Conservation (phyloP, 2,113 vertebrate species). For the Sceloporus undulatus region DNA sequence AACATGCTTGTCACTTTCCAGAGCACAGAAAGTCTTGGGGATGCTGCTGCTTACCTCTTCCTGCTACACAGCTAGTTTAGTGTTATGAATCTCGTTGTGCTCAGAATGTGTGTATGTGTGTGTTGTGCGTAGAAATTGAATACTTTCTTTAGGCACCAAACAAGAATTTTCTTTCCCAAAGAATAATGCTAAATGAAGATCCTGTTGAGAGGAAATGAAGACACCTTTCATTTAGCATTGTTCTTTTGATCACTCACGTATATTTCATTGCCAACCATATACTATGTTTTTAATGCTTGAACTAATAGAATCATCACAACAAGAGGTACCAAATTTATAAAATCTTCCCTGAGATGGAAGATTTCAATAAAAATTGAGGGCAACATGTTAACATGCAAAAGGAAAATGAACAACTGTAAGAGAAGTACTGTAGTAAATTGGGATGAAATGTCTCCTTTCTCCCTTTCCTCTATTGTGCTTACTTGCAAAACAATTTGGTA, state of each 20-base stretch:
- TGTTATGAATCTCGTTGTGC: neutral
- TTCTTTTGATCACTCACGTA: neutral
- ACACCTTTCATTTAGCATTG: neutral
- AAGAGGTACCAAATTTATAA: neutral
- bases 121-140: neutral
- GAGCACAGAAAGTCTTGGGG: neutral
- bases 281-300: neutral
- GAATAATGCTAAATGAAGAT: conserved; percentile 24
- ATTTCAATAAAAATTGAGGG: conserved; percentile 11
- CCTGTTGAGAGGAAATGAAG: no score
- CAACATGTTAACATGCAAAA: conserved; percentile 11
- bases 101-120: neutral
- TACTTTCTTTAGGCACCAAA: neutral
- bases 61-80: neutral
- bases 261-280: no score
- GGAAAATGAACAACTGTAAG: neutral
- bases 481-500: conserved; percentile 25
- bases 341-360: conserved; percentile 16
- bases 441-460: conserved; percentile 27
- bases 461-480: conserved; percentile 9
- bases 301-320: neutral
- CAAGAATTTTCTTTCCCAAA: neutral
- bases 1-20: conserved; percentile 18
- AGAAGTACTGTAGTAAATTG: neutral
- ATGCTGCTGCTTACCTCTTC: neutral